These are phyloP conservation scores for Myotis myotis DNA, from an alignment of 2,797 vertebrate genomes.

Conservation along the genomic window DNA sequence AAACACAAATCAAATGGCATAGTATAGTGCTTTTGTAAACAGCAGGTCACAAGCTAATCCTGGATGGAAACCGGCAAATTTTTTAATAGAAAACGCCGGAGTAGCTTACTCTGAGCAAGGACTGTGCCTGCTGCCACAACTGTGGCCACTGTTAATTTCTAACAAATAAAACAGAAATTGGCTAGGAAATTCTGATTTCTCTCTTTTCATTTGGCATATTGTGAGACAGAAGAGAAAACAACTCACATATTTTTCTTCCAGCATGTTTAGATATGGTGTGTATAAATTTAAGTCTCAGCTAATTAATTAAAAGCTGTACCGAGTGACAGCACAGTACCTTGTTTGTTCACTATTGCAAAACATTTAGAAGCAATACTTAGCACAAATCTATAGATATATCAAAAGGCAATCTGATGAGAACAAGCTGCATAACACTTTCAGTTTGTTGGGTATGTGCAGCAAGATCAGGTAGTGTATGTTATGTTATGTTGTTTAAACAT, in stretches of 20 bases:
- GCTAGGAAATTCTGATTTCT: background rate
- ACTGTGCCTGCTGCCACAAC: background rate
- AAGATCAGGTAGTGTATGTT: background rate
- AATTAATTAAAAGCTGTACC: background rate
- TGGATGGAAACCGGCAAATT: background rate
- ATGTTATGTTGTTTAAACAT: background rate
- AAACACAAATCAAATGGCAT: background rate
- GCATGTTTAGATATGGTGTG: background rate
- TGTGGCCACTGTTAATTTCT: background rate
- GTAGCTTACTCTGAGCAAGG: background rate
- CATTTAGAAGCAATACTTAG: background rate
- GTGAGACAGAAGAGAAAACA: background rate
- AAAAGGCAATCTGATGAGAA: background rate
- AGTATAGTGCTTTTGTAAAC: background rate
- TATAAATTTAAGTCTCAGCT: background rate
- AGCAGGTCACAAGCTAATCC: background rate
- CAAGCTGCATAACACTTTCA: background rate
- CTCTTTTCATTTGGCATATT: background rate
- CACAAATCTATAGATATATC: background rate
- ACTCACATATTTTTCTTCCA: background rate
- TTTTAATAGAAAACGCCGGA: background rate
- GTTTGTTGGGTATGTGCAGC: background rate
- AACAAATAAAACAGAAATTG: background rate
- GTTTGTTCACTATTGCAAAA: background rate
- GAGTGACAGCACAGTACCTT: background rate